These are phyloP conservation scores for Pediacus dermestoides DNA, from an alignment of 2,888 invertebrate genomes.

Conservation along the genomic window DNA sequence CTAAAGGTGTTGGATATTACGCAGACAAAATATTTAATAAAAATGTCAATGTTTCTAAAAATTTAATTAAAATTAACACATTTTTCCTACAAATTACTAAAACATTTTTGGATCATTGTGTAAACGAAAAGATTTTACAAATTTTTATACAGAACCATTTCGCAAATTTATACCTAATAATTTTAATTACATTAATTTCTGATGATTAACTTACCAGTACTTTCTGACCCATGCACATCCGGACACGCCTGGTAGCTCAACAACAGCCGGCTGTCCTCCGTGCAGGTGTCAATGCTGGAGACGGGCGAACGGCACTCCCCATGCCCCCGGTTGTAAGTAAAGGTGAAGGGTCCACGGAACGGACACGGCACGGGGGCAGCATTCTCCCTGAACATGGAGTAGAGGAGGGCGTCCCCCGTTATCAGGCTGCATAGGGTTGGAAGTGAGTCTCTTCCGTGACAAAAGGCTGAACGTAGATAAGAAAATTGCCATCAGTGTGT, in stretches of 20 bases:
- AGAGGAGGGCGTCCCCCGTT: conserved; percentile 83
- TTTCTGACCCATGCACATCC: conserved; percentile 85
- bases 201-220: conserved; percentile 70
- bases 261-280: conserved; percentile 84
- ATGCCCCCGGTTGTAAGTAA: conserved; percentile 88
- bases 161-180: too few relatives aligned
- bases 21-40: too few relatives aligned
- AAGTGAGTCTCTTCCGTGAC: conserved; percentile 70
- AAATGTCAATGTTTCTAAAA: too few relatives aligned
- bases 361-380: conserved; percentile 89
- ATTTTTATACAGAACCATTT: too few relatives aligned
- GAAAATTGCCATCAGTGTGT: conserved; percentile 1
- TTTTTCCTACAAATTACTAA: too few relatives aligned
- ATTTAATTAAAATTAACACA: too few relatives aligned
- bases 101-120: too few relatives aligned
- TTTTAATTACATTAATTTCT: too few relatives aligned
- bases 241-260: conserved; percentile 93
- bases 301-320: conserved; percentile 86
- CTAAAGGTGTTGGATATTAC: too few relatives aligned
- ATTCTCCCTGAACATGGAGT: conserved; percentile 85
- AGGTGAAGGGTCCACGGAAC: conserved; percentile 82
- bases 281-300: conserved; percentile 91
- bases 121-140: too few relatives aligned
- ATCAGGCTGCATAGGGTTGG: conserved; percentile 81
- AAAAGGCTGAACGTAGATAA: conserved; percentile 58